Evolutionary conservation across 2,888 invertebrate genomes (phyloP).

Genomic region (Drosophila neotestacea): DNA sequence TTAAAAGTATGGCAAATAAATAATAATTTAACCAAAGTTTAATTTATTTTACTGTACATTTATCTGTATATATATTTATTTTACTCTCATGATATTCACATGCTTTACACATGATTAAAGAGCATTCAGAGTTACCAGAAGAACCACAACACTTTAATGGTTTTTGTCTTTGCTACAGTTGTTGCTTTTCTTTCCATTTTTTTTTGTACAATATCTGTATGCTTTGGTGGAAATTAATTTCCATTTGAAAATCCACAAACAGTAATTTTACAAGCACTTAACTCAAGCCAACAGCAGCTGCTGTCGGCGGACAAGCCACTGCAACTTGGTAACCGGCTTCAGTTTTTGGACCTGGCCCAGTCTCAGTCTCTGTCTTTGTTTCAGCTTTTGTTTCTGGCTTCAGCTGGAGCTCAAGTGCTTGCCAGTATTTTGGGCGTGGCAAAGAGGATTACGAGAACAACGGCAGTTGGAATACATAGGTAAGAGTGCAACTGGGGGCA

Average conservation of each 20-base stretch:
- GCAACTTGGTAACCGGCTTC: constrained; percentile 3
- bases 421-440: constrained; percentile 44
- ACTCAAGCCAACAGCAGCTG: constrained; percentile 50
- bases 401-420: constrained; percentile 8
- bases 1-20: not conserved
- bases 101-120: not conserved
- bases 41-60: not conserved
- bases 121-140: constrained; percentile 19
- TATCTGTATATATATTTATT: not conserved
- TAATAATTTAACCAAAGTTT: not conserved
- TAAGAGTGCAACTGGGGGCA: constrained; percentile 16
- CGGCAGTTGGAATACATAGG: constrained; percentile 23
- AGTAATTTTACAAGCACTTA: constrained; percentile 77
- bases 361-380: not conserved
- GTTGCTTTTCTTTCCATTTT: constrained; percentile 8
- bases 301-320: constrained; percentile 24
- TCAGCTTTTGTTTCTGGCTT: not conserved
- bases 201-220: constrained; percentile 22
- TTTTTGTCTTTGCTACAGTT: constrained; percentile 22
- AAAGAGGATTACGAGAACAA: constrained; percentile 71
- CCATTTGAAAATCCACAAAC: constrained; percentile 73
- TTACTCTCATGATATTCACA: not conserved
- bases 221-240: constrained; percentile 66
- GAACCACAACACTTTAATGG: constrained; percentile 28
- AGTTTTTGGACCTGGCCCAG: not conserved